phyloP scores from a whole-genome alignment of 1,140 invertebrate species.

The Neodiprion pinetum region DNA sequence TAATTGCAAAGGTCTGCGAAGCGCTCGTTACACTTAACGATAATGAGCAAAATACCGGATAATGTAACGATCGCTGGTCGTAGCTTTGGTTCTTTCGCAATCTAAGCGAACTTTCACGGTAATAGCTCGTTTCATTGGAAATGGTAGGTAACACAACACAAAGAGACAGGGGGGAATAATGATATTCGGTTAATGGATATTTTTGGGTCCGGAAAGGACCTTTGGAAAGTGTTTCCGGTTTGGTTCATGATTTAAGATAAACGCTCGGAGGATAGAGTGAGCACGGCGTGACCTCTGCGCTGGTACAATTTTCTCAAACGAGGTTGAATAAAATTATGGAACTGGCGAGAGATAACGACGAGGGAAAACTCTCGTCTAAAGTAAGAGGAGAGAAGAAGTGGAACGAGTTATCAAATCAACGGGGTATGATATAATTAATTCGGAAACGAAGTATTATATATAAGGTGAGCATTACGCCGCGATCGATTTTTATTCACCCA shows the following conservation, averaged over 20 bases:
- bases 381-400: too few species aligned
- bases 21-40: too few species aligned
- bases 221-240: neutral
- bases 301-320: neutral
- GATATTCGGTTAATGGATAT: neutral
- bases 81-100: too few species aligned
- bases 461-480: neutral
- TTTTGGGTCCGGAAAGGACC: slow-evolving; percentile 6
- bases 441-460: too few species aligned
- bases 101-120: too few species aligned
- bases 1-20: too few species aligned
- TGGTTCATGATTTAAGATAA: slow-evolving; percentile 4
- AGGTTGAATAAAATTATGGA: neutral
- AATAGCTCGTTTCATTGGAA: neutral
- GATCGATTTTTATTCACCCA: neutral
- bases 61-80: too few species aligned
- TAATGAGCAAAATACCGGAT: too few species aligned
- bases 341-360: neutral
- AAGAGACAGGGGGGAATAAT: neutral
- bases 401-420: too few species aligned
- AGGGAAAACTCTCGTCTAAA: neutral
- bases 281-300: neutral
- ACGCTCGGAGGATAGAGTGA: neutral
- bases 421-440: too few species aligned
- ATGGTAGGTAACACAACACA: neutral